Evolutionary conservation across 2,888 invertebrate species (phyloP).

Genomic region (Apamea epomidion): DNA sequence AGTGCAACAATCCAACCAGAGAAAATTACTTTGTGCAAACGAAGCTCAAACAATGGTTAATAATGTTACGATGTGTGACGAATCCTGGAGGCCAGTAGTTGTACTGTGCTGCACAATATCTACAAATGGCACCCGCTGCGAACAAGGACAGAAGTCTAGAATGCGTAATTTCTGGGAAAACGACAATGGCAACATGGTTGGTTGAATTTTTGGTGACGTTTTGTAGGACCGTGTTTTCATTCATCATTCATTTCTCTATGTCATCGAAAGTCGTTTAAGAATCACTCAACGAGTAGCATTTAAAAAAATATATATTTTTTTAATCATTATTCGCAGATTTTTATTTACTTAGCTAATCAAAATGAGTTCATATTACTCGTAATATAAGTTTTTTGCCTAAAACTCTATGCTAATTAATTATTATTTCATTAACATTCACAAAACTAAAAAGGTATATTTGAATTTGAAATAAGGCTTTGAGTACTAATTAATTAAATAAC

Average conservation of each 20-base stretch:
- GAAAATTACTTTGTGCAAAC: slow-evolving; percentile 85
- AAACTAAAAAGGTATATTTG: slow-evolving; percentile 30
- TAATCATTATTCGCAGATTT: neutral
- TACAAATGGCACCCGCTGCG: slow-evolving; percentile 65
- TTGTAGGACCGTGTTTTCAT: slow-evolving; percentile 31
- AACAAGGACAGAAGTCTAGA: slow-evolving; percentile 44
- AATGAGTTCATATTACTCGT: neutral
- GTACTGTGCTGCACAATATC: slow-evolving; percentile 63
- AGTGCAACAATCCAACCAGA: slow-evolving; percentile 82
- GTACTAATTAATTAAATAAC: slow-evolving; percentile 31
- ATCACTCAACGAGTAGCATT: neutral
- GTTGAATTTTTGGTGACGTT: slow-evolving; percentile 6
- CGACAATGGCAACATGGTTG: neutral
- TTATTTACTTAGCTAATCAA: neutral
- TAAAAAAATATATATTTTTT: neutral
- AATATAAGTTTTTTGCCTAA: neutral
- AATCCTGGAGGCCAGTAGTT: slow-evolving; percentile 79
- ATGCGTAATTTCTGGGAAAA: slow-evolving; percentile 51
- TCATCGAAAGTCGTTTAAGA: neutral
- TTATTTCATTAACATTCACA: slow-evolving; percentile 23
- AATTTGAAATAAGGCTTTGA: slow-evolving; percentile 10
- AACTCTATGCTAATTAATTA: slow-evolving; percentile 6
- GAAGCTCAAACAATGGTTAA: slow-evolving; percentile 84
- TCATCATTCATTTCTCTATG: slow-evolving; percentile 11
- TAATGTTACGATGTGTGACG: slow-evolving; percentile 79